phyloP scores from a whole-genome alignment of 2,797 vertebrate genomes.

The Merluccius polli region DNA sequence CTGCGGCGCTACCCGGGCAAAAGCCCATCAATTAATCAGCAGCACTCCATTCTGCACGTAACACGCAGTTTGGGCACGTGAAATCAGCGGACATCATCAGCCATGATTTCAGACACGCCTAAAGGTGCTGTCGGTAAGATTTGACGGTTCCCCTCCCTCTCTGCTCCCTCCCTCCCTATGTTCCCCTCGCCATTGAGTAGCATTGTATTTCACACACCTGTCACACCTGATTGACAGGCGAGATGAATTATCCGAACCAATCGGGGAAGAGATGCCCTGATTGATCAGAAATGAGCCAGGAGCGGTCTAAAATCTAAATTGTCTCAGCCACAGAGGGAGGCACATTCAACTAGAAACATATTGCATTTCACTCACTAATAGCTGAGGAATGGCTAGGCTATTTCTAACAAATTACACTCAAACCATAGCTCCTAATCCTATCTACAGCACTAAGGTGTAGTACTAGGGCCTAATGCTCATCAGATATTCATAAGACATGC shows the following conservation, averaged over 20 bases:
- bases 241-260: background rate
- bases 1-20: constrained; percentile 22
- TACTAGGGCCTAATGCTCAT: background rate
- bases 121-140: background rate
- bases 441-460: background rate
- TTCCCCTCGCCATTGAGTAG: background rate
- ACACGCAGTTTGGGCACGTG: constrained; percentile 26
- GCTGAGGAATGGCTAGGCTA: background rate
- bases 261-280: background rate
- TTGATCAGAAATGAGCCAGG: no score
- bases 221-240: background rate
- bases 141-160: background rate
- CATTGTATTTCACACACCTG: background rate
- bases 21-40: constrained; percentile 63
- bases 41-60: constrained; percentile 58
- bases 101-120: background rate
- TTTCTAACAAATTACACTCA: background rate
- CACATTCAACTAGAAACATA: background rate
- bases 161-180: background rate
- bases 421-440: background rate
- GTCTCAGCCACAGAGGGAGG: background rate
- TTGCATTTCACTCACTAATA: background rate
- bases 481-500: background rate
- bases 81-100: background rate
- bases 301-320: background rate